Evolutionary conservation across 1,140 invertebrate genomes (phyloP), one percentile per base, ranked within the genome.

Genomic region (Mylabris phalerata): DNA sequence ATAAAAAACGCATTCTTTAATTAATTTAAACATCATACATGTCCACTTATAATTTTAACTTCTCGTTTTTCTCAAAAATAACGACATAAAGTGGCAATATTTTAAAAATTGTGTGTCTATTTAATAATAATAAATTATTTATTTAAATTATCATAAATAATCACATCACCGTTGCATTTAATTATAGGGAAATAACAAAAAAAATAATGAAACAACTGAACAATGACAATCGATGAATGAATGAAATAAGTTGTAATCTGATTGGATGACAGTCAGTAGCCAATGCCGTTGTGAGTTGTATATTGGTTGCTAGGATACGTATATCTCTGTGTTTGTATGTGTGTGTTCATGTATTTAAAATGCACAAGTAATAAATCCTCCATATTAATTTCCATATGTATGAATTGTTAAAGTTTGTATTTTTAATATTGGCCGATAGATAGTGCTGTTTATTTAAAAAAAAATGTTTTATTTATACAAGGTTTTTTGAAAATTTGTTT

Each of bases 251-350:
- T 11, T 48, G 25, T 48, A 11, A 48, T 48, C 46, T 38, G 38
- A 50, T 50, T 40, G 41, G 49, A 50, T 41, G 49, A 13, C 49
- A 13, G 10, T 38, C 41, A 48, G n/a, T 50, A 38, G 38, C 41
- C 39, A 40, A 41, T 50, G 39, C 39, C 41, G 49, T 41, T 41
- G 19, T 41, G 9, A 11, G 11, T 50, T 4, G 38, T 43, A 50
- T 25, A 50, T 10, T 38, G 39, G 49, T 38, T 50, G 38, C 13
- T 50, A 41, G 11, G 39, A 38, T 50, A 50, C 39, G 11, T 11
- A 19, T 10, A 4, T 50, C 26, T 50, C 27, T 38, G 25, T 41
- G 25, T 19, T 19, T 19, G 19, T 32, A 32, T 32, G 32, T 32
- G 27, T 7, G 7, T 7, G 7, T 32, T 5, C 39, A 40, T n/a